Conservation (phyloP, 1,140 invertebrate species). For the Carposina sasakii region DNA sequence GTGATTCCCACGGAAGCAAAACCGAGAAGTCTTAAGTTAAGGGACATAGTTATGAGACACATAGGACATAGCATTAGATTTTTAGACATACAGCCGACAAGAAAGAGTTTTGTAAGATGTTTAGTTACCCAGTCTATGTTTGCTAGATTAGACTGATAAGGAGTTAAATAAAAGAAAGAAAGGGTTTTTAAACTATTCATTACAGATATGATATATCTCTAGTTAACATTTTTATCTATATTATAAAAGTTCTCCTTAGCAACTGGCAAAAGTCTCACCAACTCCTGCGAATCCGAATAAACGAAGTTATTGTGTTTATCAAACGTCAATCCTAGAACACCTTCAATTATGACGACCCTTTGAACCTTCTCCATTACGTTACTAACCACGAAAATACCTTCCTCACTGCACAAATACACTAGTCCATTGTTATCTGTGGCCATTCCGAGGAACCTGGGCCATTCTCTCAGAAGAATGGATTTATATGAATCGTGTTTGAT, state of each 20-base stretch:
- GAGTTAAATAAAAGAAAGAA: too few species aligned
- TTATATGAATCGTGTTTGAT: constrained; percentile 30
- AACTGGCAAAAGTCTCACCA: constrained; percentile 32
- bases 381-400: constrained; percentile 45
- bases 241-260: constrained; percentile 11
- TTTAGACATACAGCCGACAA: too few species aligned
- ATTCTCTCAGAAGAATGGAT: constrained; percentile 33
- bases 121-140: too few species aligned
- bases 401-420: constrained; percentile 47
- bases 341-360: constrained; percentile 37
- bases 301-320: constrained; percentile 50
- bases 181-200: too few species aligned
- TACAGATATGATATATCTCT: too few species aligned
- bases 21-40: too few species aligned
- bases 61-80: too few species aligned
- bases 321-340: constrained; percentile 50
- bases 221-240: neutral
- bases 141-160: too few species aligned
- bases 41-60: too few species aligned
- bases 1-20: too few species aligned
- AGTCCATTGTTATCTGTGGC: constrained; percentile 38
- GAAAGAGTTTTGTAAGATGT: too few species aligned
- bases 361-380: constrained; percentile 45
- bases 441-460: constrained; percentile 43
- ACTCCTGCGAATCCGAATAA: constrained; percentile 50